Conservation (phyloP, 2,113 vertebrate genomes). For the Apaloderma vittatum region DNA sequence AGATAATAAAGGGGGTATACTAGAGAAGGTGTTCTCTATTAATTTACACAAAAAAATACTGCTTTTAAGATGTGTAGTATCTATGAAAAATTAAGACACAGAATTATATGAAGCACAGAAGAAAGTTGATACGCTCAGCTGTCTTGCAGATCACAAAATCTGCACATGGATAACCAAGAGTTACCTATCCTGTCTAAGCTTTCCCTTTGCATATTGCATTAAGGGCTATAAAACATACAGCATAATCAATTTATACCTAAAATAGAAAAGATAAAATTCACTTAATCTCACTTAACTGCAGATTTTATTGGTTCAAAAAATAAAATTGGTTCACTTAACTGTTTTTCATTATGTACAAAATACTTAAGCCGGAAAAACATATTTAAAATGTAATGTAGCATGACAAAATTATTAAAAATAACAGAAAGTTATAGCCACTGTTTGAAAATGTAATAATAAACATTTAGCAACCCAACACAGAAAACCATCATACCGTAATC, state of each 20-base stretch:
- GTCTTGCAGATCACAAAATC: not conserved
- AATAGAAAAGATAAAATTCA: not conserved
- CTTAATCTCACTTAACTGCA: not conserved
- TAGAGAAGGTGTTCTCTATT: not conserved
- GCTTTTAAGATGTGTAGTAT: not conserved
- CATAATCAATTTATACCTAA: not conserved
- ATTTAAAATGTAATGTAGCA: not conserved
- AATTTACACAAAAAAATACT: not conserved
- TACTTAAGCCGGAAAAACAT: not conserved
- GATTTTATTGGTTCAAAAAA: not conserved
- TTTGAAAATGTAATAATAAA: not conserved
- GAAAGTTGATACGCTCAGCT: not conserved
- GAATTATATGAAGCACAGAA: not conserved
- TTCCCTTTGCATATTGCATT: not conserved
- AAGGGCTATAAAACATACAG: not conserved
- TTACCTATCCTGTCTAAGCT: not conserved
- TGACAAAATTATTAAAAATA: not conserved
- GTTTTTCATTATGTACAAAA: not conserved
- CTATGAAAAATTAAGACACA: not conserved
- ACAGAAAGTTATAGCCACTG: not conserved
- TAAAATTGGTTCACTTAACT: not conserved
- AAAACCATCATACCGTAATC: constrained; percentile 86
- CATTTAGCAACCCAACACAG: not conserved
- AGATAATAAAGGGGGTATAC: not conserved
- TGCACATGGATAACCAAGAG: not conserved